Base-by-base conservation (phyloP, 2,797 vertebrate species). In the Cyprinella venusta region DNA sequence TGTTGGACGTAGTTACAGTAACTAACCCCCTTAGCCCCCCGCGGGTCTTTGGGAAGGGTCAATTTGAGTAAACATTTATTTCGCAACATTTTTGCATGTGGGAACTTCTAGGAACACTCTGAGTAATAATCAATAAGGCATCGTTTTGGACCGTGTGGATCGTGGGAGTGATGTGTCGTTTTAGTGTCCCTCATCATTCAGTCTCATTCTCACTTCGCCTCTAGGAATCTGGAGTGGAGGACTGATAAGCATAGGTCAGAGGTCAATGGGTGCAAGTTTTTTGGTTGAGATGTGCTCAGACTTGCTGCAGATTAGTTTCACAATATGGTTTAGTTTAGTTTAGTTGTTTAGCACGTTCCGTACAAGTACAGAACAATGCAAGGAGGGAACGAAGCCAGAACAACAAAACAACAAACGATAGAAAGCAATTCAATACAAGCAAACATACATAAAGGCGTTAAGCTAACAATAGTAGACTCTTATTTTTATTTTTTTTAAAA, bases 211-310 rank as follows among this genome's bases (percentile, higher is more conserved):
- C 87, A 87, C 89, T 86, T 85, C 84, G 30, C 12, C 69, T 64
- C 80, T n/a, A 76, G 86, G 90, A 92, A 93, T 92, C 89, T 89
- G 80, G 87, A 88, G 84, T 61, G 87, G 89, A 81, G 82, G 83
- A 82, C 84, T 38, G 87, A 88, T 87, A 87, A 38, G 48, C 68
- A 40, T 64, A 40, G 89, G 86, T 89, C 69, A 8, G 67, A 88
- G 86, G 90, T 90, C 87, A 90, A 54, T 85, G 82, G 86, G 84
- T 75, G 86, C 76, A 84, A 77, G 72, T 72, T 30, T 15, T 15
- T 70, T 16, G n/a, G n/a, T n/a, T n/a, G n/a, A n/a, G n/a, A n/a
- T n/a, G n/a, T n/a, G n/a, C n/a, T n/a, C n/a, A n/a, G n/a, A n/a
- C n/a, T n/a, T n/a, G n/a, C n/a, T n/a, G 52, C 7, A 12, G 18